Percentiles rank a stretch among this genome's conserved stretches.
Conservation (phyloP, 2,888 invertebrate genomes). For the Empis livida region DNA sequence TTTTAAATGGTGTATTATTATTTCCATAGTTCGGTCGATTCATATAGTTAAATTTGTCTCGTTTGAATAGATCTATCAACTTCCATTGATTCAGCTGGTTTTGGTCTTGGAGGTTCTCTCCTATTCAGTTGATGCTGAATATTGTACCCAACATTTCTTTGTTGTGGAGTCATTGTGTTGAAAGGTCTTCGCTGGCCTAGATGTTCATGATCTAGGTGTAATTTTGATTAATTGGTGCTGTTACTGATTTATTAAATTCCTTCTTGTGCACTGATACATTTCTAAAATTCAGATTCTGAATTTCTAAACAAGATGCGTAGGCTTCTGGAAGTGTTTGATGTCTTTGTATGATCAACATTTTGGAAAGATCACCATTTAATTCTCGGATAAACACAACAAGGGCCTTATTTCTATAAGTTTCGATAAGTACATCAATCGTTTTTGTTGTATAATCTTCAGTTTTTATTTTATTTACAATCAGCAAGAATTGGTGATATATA, state of each 20-base stretch:
- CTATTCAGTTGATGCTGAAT: slow-evolving; percentile 1
- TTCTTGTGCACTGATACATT: background rate
- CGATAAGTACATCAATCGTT: background rate
- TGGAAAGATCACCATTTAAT: slow-evolving; percentile 2
- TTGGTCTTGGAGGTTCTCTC: background rate
- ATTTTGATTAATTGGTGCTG: slow-evolving; percentile 3
- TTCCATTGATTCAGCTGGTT: background rate
- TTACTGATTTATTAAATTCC: background rate
- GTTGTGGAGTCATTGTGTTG: background rate
- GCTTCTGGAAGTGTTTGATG: slow-evolving; percentile 3
- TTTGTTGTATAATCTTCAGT: background rate
- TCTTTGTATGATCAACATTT: slow-evolving; percentile 1
- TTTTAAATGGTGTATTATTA: background rate
- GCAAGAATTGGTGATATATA: background rate
- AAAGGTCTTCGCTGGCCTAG: background rate
- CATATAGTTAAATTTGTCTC: background rate
- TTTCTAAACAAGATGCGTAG: slow-evolving; percentile 3
- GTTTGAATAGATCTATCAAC: slow-evolving; percentile 1
- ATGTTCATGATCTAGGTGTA: background rate
- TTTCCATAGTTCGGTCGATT: background rate
- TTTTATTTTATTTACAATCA: slow-evolving; percentile 2
- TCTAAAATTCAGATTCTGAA: background rate
- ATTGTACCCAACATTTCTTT: background rate
- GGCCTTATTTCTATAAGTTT: background rate
- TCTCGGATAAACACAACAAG: slow-evolving; percentile 3